Percentiles rank a stretch among this genome's conserved stretches.
phyloP scores from a whole-genome alignment of 2,113 vertebrate genomes.

The Sakesphorus luctuosus region DNA sequence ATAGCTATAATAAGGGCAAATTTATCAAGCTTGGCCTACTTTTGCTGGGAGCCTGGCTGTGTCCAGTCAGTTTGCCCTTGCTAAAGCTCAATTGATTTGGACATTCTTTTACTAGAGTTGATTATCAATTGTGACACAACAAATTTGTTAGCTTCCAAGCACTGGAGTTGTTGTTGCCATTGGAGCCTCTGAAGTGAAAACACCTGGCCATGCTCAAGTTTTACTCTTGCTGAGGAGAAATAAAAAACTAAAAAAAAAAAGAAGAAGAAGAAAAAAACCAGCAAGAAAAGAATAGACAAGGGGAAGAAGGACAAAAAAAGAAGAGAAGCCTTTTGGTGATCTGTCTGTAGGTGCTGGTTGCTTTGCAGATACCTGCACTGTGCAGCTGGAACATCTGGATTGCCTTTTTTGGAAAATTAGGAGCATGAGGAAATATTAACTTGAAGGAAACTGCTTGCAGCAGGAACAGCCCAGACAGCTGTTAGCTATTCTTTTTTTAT shows the following conservation, averaged over 20 bases:
- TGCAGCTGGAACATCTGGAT: constrained; percentile 41
- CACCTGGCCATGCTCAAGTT: constrained; percentile 66
- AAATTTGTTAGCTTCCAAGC: constrained; percentile 84
- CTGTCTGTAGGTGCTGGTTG: not conserved
- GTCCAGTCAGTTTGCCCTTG: constrained; percentile 80
- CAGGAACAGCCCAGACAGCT: constrained; percentile 28
- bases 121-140: constrained; percentile 89
- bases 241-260: not conserved
- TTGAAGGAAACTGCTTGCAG: constrained; percentile 43
- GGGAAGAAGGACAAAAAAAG: not conserved
- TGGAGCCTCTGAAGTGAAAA: constrained; percentile 73
- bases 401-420: constrained; percentile 20
- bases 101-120: constrained; percentile 86
- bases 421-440: constrained; percentile 37
- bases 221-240: not conserved
- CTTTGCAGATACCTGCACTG: not conserved
- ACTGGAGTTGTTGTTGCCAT: constrained; percentile 57
- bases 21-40: constrained; percentile 85
- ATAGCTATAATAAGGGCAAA: constrained; percentile 92
- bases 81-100: constrained; percentile 87
- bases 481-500: constrained; percentile 60
- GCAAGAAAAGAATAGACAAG: not conserved
- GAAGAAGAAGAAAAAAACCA: no score
- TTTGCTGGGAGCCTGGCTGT: constrained; percentile 77
- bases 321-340: not conserved